Conservation (phyloP, 1,140 invertebrate genomes). For the Octopus bimaculoides region DNA sequence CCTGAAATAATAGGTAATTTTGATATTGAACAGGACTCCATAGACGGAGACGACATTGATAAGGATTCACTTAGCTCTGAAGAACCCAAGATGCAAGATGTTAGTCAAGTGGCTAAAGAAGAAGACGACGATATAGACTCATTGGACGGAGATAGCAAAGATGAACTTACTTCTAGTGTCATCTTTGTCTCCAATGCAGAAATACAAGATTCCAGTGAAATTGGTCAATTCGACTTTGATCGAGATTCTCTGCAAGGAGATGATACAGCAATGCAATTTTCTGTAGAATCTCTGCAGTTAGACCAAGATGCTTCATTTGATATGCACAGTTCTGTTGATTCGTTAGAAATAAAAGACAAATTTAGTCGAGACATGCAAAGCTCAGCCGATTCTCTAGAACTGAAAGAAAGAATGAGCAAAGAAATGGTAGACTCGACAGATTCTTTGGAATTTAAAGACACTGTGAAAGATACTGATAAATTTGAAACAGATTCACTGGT, state of each 20-base stretch:
- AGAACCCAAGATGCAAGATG: slow-evolving; percentile 20
- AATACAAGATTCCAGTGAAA: background rate
- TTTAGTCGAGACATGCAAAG: slow-evolving; percentile 49
- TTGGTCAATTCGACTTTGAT: slow-evolving; percentile 23
- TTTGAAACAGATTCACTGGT: slow-evolving; percentile 58
- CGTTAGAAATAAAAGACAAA: slow-evolving; percentile 12
- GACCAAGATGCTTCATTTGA: slow-evolving; percentile 25
- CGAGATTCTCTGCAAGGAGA: slow-evolving; percentile 39
- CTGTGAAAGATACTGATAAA: slow-evolving; percentile 28
- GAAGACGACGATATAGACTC: slow-evolving; percentile 43
- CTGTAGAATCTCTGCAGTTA: slow-evolving; percentile 42
- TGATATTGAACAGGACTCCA: slow-evolving; percentile 51
- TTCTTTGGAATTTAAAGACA: slow-evolving; percentile 62
- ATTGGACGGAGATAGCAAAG: slow-evolving; percentile 46
- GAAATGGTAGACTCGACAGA: slow-evolving; percentile 63
- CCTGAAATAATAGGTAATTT: background rate
- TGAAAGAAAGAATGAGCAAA: slow-evolving; percentile 38
- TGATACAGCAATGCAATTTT: slow-evolving; percentile 52
- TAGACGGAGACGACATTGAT: slow-evolving; percentile 49
- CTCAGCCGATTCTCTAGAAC: slow-evolving; percentile 67
- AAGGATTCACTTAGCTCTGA: slow-evolving; percentile 53
- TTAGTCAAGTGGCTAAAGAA: slow-evolving; percentile 24
- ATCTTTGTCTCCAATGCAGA: slow-evolving; percentile 24
- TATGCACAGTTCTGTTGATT: slow-evolving; percentile 38
- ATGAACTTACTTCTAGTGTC: slow-evolving; percentile 49